Percentiles rank a stretch among this genome's conserved stretches.
phyloP scores from a whole-genome alignment of 2,888 invertebrate species.

The Sinodicranocentrus sp. region DNA sequence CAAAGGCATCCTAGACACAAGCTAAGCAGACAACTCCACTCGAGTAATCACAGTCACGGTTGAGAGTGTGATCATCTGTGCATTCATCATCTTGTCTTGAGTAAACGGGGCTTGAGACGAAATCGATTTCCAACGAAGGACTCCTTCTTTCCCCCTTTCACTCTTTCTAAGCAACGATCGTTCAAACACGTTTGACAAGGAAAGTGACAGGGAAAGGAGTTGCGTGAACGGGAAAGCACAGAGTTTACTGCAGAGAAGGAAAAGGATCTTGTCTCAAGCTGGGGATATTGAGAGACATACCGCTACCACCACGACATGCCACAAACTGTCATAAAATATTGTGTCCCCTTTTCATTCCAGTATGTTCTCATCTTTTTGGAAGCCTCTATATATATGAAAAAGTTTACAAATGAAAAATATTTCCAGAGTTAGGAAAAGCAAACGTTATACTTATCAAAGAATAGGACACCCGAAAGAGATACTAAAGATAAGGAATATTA shows the following conservation, averaged over 20 bases:
- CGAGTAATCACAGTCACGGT: too few species aligned
- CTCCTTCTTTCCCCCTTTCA: background rate
- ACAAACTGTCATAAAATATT: background rate
- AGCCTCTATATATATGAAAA: too few species aligned
- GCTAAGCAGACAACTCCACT: too few species aligned
- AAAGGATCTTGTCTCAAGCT: background rate
- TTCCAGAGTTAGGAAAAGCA: too few species aligned
- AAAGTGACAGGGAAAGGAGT: slow-evolving; percentile 27
- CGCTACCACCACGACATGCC: background rate
- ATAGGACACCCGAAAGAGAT: too few species aligned
- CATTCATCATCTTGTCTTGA: slow-evolving; percentile 30
- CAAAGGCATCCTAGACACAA: too few species aligned
- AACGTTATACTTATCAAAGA: too few species aligned
- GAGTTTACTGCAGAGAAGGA: background rate
- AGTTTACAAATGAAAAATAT: too few species aligned
- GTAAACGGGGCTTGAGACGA: slow-evolving; percentile 8
- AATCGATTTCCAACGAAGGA: slow-evolving; percentile 41
- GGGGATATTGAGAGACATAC: background rate
- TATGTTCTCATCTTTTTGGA: background rate
- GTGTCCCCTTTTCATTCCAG: background rate
- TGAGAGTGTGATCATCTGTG: slow-evolving; percentile 2
- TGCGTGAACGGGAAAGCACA: slow-evolving; percentile 7
- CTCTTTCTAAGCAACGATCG: background rate
- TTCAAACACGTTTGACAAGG: slow-evolving; percentile 35
- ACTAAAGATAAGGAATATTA: too few species aligned